Evolutionary conservation across 1,140 invertebrate genomes (phyloP).

Genomic region (Spodoptera frugiperda): DNA sequence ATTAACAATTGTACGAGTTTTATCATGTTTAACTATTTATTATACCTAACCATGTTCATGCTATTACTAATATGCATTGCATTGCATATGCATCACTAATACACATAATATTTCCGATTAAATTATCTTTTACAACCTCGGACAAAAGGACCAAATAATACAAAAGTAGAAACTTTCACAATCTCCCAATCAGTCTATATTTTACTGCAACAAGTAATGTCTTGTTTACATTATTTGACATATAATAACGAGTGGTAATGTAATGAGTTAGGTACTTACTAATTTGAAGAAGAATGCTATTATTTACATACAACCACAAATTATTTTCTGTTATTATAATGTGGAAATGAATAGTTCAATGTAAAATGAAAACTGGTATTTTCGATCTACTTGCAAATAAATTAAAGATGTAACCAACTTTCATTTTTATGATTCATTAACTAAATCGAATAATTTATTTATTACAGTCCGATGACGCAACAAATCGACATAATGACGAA

Average conservation of each 20-base stretch:
- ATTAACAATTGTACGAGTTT: neutral
- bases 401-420: no score
- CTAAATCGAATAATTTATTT: no score
- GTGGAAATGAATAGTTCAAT: neutral
- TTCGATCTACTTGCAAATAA: no score
- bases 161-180: neutral
- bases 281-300: slow-evolving; percentile 26
- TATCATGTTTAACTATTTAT: neutral
- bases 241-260: slow-evolving; percentile 13
- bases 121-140: neutral
- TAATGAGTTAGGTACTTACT: slow-evolving; percentile 22
- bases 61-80: no score
- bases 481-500: neutral
- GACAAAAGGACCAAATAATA: neutral
- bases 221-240: slow-evolving; percentile 32
- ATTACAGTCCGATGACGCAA: neutral
- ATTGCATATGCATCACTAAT: no score
- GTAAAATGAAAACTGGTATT: no score
- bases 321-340: neutral
- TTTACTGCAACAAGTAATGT: slow-evolving; percentile 18
- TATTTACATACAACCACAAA: slow-evolving; percentile 3
- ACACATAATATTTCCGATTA: neutral
- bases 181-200: neutral
- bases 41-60: neutral
- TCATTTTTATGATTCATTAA: no score